Base-by-base conservation (phyloP, 2,113 vertebrate species). In the Lamprologus ornatipinnis region DNA sequence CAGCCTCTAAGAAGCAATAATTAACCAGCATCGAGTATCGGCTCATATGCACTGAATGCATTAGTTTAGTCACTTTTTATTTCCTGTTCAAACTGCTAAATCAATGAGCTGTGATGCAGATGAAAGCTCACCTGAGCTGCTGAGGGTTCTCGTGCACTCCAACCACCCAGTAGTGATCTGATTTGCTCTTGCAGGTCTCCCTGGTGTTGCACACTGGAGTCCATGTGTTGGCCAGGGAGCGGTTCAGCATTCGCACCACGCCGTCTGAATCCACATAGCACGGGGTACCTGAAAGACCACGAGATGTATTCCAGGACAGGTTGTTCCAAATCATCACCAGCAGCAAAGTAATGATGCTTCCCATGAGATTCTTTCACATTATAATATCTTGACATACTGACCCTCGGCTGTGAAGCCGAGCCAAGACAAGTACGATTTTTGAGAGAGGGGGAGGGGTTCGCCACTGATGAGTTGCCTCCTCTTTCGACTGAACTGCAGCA, bases 141-240 rank as follows among this genome's bases (percentile, higher is more conserved):
- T 99, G 98, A 7, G 98, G 98, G 63, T 97, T 97, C 94, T 99
- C 98, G 33, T 98, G 98, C 53, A 98, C 89, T 7, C 98, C 98
- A 15, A 99, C 97, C 9, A 99, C 97, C 99, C 99, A 99, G 13
- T 97, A 99, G 91, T 99, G 97, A 88, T 99, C 98, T 0, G 98
- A 98, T 83, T 97, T 98, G 65, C 98, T 98, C 89, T 98, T 99
- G 95, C 98, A 99, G 78, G 97, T 97, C 9, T 99, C 98, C 63
- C 96, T 95, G 2, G 95, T 98, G 95, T 97, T 96, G 81, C 98
- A 99, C 40, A 99, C 93, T 0, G 98, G 99, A 5, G 97, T 96
- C 98, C 98, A 99, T 0, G 96, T 97, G 90, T 97, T 97, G 1
- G 96, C 98, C 13, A 99, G 86, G 0, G 96, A 96, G 88, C 98